phyloP scores from a whole-genome alignment of 2,888 invertebrate species.

The Tachina lurida region DNA sequence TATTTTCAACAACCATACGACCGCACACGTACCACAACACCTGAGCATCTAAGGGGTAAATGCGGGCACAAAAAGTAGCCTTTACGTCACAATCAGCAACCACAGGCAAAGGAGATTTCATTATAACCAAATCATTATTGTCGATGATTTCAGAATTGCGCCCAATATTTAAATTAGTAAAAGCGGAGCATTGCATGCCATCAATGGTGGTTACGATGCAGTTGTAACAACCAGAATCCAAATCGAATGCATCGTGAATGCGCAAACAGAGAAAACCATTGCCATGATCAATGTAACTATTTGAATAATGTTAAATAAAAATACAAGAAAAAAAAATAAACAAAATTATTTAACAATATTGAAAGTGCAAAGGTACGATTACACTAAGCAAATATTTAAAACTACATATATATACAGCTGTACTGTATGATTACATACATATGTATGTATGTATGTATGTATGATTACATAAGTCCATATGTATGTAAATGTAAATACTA shows the following conservation, averaged over 20 bases:
- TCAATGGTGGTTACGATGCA: constrained; percentile 86
- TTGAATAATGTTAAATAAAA: constrained; percentile 66
- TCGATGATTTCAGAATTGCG: constrained; percentile 79
- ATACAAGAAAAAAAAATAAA: neutral
- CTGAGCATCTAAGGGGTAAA: constrained; percentile 82
- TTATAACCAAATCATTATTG: constrained; percentile 82
- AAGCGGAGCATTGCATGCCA: constrained; percentile 85
- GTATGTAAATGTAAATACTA: no score
- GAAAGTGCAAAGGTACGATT: neutral
- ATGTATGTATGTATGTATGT: no score
- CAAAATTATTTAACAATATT: neutral
- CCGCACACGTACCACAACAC: constrained; percentile 84
- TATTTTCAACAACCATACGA: constrained; percentile 60
- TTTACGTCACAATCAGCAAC: constrained; percentile 83
- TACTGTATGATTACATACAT: no score
- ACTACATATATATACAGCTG: no score
- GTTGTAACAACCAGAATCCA: constrained; percentile 87
- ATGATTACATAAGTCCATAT: no score
- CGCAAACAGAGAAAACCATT: constrained; percentile 85
- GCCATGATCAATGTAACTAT: constrained; percentile 84
- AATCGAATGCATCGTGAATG: constrained; percentile 85
- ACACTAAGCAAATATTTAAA: no score
- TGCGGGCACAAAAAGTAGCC: constrained; percentile 85
- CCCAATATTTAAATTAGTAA: constrained; percentile 72
- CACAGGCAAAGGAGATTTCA: constrained; percentile 84